Percentiles rank a stretch among this genome's conserved stretches.
Evolutionary conservation across 2,888 invertebrate species (phyloP).

Genomic region (Sarcophaga carnaria): DNA sequence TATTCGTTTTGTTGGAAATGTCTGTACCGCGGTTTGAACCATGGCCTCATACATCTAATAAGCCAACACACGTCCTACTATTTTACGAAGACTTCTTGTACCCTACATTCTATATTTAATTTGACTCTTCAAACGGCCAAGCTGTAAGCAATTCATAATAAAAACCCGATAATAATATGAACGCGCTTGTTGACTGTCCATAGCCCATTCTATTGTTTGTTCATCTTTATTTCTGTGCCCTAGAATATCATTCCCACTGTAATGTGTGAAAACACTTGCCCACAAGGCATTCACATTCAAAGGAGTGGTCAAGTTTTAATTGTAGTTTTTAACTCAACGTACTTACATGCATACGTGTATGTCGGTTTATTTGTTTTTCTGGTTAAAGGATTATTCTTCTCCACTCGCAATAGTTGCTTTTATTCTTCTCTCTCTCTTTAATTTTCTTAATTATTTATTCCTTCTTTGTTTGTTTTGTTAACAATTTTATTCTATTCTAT

Average conservation of each 20-base stretch:
- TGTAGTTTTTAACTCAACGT: neutral
- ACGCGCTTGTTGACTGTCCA: too few species aligned
- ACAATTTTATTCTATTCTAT: neutral
- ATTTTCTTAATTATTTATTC: constrained; percentile 9
- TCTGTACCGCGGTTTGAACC: too few species aligned
- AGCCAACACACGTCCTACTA: too few species aligned
- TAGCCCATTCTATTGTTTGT: too few species aligned
- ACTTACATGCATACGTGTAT: neutral
- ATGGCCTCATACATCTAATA: too few species aligned
- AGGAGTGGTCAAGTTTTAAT: constrained; percentile 7
- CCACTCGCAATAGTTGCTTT: neutral
- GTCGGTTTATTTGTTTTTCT: neutral
- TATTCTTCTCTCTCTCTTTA: neutral
- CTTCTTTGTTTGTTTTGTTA: neutral
- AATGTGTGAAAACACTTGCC: neutral
- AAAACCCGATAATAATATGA: too few species aligned
- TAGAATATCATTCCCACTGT: neutral
- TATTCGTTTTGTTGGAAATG: too few species aligned
- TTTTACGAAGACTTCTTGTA: too few species aligned
- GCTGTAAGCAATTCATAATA: too few species aligned
- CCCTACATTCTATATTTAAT: too few species aligned
- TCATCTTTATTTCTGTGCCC: neutral
- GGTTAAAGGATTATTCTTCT: too few species aligned
- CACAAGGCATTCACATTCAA: neutral
- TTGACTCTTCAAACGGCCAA: too few species aligned